These are phyloP conservation scores for Panopea generosa DNA, from an alignment of 2,888 invertebrate species.

Conservation along the genomic window DNA sequence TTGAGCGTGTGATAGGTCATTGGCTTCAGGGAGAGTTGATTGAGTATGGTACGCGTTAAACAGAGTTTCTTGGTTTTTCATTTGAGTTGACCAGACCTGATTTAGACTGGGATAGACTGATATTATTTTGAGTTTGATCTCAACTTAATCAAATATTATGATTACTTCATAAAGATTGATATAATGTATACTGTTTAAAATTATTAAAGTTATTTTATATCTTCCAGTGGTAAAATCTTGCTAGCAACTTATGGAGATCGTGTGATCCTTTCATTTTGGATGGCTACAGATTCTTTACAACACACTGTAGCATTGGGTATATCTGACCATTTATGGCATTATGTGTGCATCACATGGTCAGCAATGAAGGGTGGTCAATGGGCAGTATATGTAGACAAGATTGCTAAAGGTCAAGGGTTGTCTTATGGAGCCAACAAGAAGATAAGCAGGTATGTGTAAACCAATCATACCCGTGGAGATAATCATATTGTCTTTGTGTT, in stretches of 20 bases:
- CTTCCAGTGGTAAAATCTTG: neutral
- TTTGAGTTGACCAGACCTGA: too few species aligned
- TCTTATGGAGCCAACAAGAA: neutral
- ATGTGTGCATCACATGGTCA: slow-evolving; percentile 71
- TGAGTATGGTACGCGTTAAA: too few species aligned
- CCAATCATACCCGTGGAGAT: too few species aligned
- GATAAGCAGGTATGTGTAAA: neutral
- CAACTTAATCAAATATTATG: too few species aligned
- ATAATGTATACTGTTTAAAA: too few species aligned
- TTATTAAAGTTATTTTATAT: neutral
- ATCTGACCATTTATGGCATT: slow-evolving; percentile 69
- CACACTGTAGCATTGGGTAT: neutral
- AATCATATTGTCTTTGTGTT: too few species aligned
- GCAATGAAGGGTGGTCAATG: slow-evolving; percentile 50
- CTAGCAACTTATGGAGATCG: slow-evolving; percentile 23
- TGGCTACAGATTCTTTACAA: neutral
- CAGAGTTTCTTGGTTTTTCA: too few species aligned
- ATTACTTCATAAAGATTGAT: too few species aligned
- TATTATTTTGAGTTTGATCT: too few species aligned
- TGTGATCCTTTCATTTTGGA: slow-evolving; percentile 24
- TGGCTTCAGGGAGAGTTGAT: too few species aligned
- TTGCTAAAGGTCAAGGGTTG: neutral
- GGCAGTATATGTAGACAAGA: slow-evolving; percentile 68
- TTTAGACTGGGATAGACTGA: too few species aligned
- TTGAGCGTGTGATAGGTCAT: too few species aligned